Base-by-base conservation (phyloP, 1,140 invertebrate genomes). In the Trinorchestia longiramus region DNA sequence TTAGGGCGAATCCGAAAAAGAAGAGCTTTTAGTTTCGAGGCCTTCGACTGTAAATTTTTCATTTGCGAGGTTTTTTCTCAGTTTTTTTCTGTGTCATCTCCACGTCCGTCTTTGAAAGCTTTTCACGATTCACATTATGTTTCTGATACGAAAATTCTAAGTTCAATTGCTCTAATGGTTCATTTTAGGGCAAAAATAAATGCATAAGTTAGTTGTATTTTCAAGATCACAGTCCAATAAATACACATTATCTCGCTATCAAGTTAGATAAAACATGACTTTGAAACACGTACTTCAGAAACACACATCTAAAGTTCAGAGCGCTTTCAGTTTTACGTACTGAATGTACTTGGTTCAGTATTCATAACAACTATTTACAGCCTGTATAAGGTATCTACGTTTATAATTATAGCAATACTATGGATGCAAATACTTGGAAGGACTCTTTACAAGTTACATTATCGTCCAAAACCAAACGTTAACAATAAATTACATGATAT, bases 401-500 rank as follows among this genome's bases (percentile, higher is more conserved):
- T 36, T 23, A 77, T 77, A 77, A n/a, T n/a, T n/a, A 77, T 77
- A 77, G 11, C 43, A 91, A 91, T 23, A 91, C 88, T 91, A 91
- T 91, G 41, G 43, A 91, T 91, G 88, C 88, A 91, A 91, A 91
- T 91, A 91, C 88, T 91, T 91, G 88, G 88, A 91, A 91, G 88
- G 88, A 91, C 88, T 91, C 43, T 43, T 91, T 42, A 44, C 41
- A 42, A 91, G 43, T 91, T 91, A 91, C 88, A 91, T 43, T 28
- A 15, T 42, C 88, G 28, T 41, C 11, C 88, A 23, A 91, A 91
- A 91, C 88, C 43, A 42, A 91, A 91, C 88, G 88, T 42, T 42
- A 91, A 91, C 88, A 91, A 43, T 43, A 91, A 17, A 91, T 94
- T 94, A 94, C 92, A 94, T 94, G 92, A 94, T 94, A 94, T 94